Evolutionary conservation across 1,140 invertebrate species (phyloP), one percentile per base, ranked within the genome.

Genomic region (Cheumatopsyche charites): DNA sequence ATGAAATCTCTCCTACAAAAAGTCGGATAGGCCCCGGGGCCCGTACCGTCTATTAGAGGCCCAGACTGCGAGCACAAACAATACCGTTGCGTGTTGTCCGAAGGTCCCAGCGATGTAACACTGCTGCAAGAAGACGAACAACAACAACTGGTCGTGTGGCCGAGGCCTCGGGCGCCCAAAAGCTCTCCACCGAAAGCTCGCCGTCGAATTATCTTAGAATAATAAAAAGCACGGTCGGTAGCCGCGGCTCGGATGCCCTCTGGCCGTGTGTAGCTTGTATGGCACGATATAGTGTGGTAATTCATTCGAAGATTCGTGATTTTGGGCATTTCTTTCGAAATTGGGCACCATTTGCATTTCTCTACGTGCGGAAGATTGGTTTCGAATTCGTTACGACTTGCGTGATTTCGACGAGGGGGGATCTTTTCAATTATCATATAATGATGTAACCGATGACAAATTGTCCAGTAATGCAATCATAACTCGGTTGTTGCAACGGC

Each of bases 41-140:
- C 42, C 49, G 65, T 66, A 55, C 12, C 63, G 70, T 71, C 63
- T 67, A 67, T 41, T 67, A 67, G 66, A 52, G 43, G 42, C 66
- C 66, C 67, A 62, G 49, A 68, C 68, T 70, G 61, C 13, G 61
- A 23, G 21, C 75, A 75, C 74, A 73, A 76, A 73, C 75, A 61
- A 70, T 76, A 76, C 75, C 75, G 75, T 76, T 76, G 75, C 75
- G 75, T 76, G 75, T 52, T 72, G 29, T 36, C 29, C 29, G 29
- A 36, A 36, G 63, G 58, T 61, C 29, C 67, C 19, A 13, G 11
- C 6, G 23, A 11, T 36, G 29, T 36, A 4, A 9, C 9, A 36
- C 43, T 52, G 49, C 13, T 52, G 1, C 49, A n/a, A n/a, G n/a
- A 36, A 36, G 29, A 36, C 3, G 29, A 36, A 9, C 1, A 19